Evolutionary conservation across 1,140 invertebrate genomes (phyloP), one percentile per base, ranked within the genome.

Genomic region (Limonius californicus): DNA sequence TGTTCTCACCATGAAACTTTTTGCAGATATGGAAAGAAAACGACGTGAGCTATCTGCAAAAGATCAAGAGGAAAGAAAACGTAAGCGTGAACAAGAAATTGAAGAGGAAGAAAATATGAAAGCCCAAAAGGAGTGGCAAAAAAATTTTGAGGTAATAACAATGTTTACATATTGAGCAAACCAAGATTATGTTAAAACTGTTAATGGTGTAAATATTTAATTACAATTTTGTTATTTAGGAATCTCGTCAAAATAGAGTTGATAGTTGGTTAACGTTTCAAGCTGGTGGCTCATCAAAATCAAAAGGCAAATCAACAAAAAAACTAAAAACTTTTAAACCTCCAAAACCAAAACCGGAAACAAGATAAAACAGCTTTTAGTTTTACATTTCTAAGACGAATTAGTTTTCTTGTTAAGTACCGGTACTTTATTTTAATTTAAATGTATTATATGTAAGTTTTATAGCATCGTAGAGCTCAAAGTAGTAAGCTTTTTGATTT

Each of bases 1-100:
- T 83, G 94, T 98, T 9, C 91, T 97, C 85, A 97, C 95, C 2
- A 98, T 97, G 92, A 98, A 98, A 85, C 80, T 98, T 23, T 99
- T 98, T 85, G 97, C 96, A 54, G 96, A 99, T 77, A 90, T 98
- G 85, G 96, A 94, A 79, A 80, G 92, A 62, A 89, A 94, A 82
- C 81, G 88, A 60, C 87, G 92, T 70, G 89, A 93, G 70, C 78
- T 92, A 39, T 93, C 94, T 70, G 87, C 88, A 14, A 84, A 94
- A 68, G 94, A 96, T 70, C 91, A 93, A 77, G 94, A 98, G 76
- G 95, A 98, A 74, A 84, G 94, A 54, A 98, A 98, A 78, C 79
- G 96, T 54, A 98, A 98, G 80, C 83, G 95, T 23, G 95, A 98
- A 80, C 87, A 91, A 42, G 95, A 98, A 82, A 88, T 95, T 54